A percentile compares a stretch with the other conserved stretches of the same genome.
These are phyloP conservation scores for Otolemur garnettii DNA, from an alignment of 2,113 vertebrate genomes.

Conservation along the genomic window DNA sequence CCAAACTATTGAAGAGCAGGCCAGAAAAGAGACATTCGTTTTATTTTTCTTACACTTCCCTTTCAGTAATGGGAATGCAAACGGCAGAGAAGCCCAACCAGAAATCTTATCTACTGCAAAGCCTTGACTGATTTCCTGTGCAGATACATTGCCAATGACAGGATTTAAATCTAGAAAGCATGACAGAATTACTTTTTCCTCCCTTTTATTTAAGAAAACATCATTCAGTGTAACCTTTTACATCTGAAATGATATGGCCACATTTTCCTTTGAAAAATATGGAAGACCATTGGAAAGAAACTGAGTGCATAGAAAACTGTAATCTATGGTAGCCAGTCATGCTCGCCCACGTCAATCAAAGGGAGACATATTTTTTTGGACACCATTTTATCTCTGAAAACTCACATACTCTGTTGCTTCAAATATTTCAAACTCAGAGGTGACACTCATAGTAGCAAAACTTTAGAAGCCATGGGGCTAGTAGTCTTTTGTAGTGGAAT, in stretches of 20 bases:
- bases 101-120: constrained; percentile 33
- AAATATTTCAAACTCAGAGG: constrained; percentile 31
- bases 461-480: neutral
- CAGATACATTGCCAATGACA: neutral
- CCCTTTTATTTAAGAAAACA: constrained; percentile 60
- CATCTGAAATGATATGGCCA: constrained; percentile 42
- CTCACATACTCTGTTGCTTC: neutral
- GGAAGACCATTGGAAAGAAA: constrained; percentile 45
- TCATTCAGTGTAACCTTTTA: constrained; percentile 54
- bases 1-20: constrained; percentile 5
- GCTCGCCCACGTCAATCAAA: constrained; percentile 3
- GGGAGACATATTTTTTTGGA: neutral
- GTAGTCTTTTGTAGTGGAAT: constrained; percentile 16
- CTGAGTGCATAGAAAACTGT: constrained; percentile 1
- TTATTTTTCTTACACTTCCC: constrained; percentile 52
- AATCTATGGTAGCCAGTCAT: constrained; percentile 18
- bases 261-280: constrained; percentile 69
- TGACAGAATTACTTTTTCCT: constrained; percentile 34
- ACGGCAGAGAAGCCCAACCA: constrained; percentile 36
- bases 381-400: constrained; percentile 40
- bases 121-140: constrained; percentile 8
- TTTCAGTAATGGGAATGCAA: constrained; percentile 54
- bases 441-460: neutral
- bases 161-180: constrained; percentile 53
- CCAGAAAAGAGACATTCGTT: constrained; percentile 46